Percentiles rank a stretch among this genome's conserved stretches.
phyloP scores from a whole-genome alignment of 2,888 invertebrate species.

The Polydrusus cervinus region DNA sequence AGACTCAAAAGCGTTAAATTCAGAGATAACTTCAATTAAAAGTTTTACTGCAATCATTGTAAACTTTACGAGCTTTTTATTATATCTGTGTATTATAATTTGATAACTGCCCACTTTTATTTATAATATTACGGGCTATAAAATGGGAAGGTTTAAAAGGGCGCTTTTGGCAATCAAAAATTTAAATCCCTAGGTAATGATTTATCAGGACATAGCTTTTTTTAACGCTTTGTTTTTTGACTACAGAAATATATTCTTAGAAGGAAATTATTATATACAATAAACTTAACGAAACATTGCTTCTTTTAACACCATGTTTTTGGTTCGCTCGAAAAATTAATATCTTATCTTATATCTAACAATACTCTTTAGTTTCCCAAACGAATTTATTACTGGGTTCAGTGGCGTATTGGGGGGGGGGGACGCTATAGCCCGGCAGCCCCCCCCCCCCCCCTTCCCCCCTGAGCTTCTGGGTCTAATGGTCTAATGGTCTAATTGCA shows the following conservation, averaged over 20 bases:
- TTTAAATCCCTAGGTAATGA: conserved; percentile 41
- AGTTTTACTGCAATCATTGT: conserved; percentile 57
- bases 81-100: conserved; percentile 56
- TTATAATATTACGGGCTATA: conserved; percentile 53
- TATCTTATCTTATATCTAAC: too few species aligned
- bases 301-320: too few species aligned
- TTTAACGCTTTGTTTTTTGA: neutral
- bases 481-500: too few species aligned
- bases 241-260: neutral
- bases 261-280: too few species aligned
- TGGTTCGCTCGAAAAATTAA: too few species aligned
- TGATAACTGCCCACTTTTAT: conserved; percentile 51
- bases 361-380: too few species aligned
- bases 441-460: too few species aligned
- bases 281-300: too few species aligned
- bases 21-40: conserved; percentile 60
- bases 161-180: conserved; percentile 43
- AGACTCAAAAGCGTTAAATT: conserved; percentile 57
- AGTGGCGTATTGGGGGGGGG: too few species aligned
- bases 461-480: too few species aligned
- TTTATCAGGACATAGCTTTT: conserved; percentile 18
- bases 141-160: conserved; percentile 42
- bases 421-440: too few species aligned
- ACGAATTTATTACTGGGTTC: too few species aligned
- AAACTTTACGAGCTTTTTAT: conserved; percentile 57